Conservation (phyloP, 2,797 vertebrate species). For the Denticeps clupeoides region DNA sequence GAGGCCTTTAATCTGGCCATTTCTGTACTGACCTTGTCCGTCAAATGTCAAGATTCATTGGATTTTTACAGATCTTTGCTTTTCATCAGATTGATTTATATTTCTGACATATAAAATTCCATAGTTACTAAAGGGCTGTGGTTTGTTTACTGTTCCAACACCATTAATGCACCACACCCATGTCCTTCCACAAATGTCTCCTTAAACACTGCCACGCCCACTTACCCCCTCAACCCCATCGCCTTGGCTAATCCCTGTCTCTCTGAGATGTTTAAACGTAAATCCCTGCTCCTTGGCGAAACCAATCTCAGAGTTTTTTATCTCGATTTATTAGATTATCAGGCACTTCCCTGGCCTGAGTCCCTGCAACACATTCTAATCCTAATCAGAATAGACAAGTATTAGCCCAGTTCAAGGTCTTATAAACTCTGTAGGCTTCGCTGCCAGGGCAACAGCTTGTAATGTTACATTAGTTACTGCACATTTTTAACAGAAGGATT, state of each 20-base stretch:
- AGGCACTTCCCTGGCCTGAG: constrained; percentile 57
- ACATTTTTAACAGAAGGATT: too few species aligned
- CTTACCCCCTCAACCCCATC: background rate
- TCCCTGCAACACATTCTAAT: constrained; percentile 66
- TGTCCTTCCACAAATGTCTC: constrained; percentile 44
- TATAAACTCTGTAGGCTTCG: constrained; percentile 56
- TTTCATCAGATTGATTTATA: too few species aligned
- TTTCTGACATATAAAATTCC: too few species aligned
- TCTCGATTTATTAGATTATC: constrained; percentile 83
- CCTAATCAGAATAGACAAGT: constrained; percentile 80
- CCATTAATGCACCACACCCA: constrained; percentile 30
- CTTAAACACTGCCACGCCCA: constrained; percentile 23
- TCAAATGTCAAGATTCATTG: constrained; percentile 85
- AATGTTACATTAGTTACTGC: constrained; percentile 1
- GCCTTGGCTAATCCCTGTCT: constrained; percentile 69
- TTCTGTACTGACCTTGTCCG: constrained; percentile 91
- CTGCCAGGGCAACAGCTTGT: constrained; percentile 52
- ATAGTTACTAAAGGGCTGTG: too few species aligned
- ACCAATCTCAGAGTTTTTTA: constrained; percentile 74
- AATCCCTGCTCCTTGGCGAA: constrained; percentile 75
- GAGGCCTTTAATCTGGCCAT: constrained; percentile 86
- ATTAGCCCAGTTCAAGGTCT: constrained; percentile 71
- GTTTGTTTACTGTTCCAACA: constrained; percentile 31
- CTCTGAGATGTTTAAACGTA: constrained; percentile 65
- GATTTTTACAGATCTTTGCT: constrained; percentile 61